These are phyloP conservation scores for Amphimallon solstitiale DNA, from an alignment of 2,888 invertebrate genomes.

Conservation along the genomic window DNA sequence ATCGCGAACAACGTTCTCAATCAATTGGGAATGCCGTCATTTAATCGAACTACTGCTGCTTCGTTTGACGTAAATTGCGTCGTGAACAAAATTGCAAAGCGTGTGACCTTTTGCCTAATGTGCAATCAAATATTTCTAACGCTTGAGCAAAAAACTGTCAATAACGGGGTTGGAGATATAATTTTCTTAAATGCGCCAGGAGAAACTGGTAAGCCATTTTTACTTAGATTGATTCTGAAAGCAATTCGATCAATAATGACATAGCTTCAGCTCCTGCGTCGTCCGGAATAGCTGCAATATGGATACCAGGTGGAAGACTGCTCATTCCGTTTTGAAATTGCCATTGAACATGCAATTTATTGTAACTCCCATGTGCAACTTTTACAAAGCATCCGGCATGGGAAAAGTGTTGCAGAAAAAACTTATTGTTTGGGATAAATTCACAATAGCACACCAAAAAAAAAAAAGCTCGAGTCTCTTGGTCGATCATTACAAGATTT, in stretches of 20 bases:
- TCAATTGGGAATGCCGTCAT: too few relatives aligned
- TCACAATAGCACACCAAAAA: slow-evolving; percentile 44
- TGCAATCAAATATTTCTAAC: background rate
- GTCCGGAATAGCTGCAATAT: too few relatives aligned
- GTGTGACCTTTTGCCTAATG: background rate
- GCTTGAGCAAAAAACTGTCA: slow-evolving; percentile 40
- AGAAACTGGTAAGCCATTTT: slow-evolving; percentile 59
- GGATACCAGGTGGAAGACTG: slow-evolving; percentile 52
- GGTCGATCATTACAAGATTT: slow-evolving; percentile 48
- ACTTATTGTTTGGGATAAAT: slow-evolving; percentile 44
- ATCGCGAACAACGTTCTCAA: too few relatives aligned
- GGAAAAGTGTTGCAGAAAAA: background rate
- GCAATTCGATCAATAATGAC: slow-evolving; percentile 48
- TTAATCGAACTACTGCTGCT: too few relatives aligned
- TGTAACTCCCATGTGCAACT: slow-evolving; percentile 50
- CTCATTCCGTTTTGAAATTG: slow-evolving; percentile 55
- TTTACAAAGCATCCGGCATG: slow-evolving; percentile 35
- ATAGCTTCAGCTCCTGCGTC: too few relatives aligned
- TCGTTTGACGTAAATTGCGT: too few relatives aligned
- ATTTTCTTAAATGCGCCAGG: slow-evolving; percentile 46
- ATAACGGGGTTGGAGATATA: slow-evolving; percentile 41
- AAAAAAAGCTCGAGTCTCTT: slow-evolving; percentile 47
- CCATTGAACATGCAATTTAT: slow-evolving; percentile 43
- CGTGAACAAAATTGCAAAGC: too few relatives aligned
- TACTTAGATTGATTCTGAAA: slow-evolving; percentile 56